A percentile compares a stretch with the other conserved stretches of the same genome.
Evolutionary conservation across 2,888 invertebrate genomes (phyloP).

Genomic region (Tipula confusa): DNA sequence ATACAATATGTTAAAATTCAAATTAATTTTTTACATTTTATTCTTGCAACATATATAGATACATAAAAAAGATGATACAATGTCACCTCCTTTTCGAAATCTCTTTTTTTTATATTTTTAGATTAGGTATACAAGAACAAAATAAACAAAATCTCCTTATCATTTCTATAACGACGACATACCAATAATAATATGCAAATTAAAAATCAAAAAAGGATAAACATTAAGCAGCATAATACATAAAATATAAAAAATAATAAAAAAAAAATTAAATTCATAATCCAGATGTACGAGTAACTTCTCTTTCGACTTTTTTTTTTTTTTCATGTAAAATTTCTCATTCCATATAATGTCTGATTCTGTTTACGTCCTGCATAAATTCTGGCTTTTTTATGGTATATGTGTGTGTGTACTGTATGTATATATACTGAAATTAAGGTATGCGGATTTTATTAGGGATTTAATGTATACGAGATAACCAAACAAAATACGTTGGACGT

Average conservation of each 20-base stretch:
- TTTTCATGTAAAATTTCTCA: background rate
- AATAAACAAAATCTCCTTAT: background rate
- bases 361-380: background rate
- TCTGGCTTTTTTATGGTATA: background rate
- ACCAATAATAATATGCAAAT: slow-evolving; percentile 16
- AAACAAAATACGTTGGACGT: background rate
- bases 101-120: background rate
- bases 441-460: background rate
- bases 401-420: background rate
- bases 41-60: background rate
- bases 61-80: background rate
- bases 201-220: slow-evolving; percentile 3
- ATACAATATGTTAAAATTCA: background rate
- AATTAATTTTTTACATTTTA: background rate
- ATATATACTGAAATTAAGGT: background rate
- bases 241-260: background rate
- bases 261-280: background rate
- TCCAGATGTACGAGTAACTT: too few relatives aligned
- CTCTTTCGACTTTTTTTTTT: too few relatives aligned
- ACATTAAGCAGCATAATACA: background rate
- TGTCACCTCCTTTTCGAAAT: background rate
- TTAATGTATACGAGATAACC: background rate
- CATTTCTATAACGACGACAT: background rate
- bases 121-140: slow-evolving; percentile 13
- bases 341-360: background rate